Conservation (phyloP, 1,140 invertebrate genomes). For the Araneus ventricosus region DNA sequence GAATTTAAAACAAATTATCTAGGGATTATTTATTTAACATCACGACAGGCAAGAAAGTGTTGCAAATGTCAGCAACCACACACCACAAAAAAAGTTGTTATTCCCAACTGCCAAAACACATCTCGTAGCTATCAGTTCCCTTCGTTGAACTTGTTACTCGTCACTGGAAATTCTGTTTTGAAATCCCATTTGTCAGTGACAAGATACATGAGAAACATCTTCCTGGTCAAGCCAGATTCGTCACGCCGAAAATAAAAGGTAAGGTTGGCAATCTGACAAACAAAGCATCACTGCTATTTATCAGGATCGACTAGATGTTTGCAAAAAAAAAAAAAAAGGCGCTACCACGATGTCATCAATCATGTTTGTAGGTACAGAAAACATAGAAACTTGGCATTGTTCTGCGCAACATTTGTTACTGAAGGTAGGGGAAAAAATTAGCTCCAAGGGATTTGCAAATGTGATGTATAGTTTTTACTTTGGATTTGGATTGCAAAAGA, state of each 20-base stretch:
- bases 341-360: neutral
- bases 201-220: neutral
- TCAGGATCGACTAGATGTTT: neutral
- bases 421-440: too few relatives aligned
- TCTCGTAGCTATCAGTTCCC: neutral
- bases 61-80: neutral
- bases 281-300: neutral
- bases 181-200: conserved; percentile 20
- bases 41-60: neutral
- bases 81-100: neutral
- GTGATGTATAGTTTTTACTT: too few relatives aligned
- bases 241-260: neutral
- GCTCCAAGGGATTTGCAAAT: too few relatives aligned
- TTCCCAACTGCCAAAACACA: neutral
- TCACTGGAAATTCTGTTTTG: neutral
- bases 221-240: neutral
- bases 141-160: neutral
- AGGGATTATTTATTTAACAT: neutral
- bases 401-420: too few relatives aligned
- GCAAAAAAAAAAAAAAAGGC: neutral
- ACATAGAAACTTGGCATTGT: too few relatives aligned
- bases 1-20: conserved; percentile 19
- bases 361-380: neutral
- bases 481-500: too few relatives aligned
- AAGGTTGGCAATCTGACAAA: neutral